Evolutionary conservation across 2,113 vertebrate species (phyloP).

Genomic region (Chionomys nivalis): DNA sequence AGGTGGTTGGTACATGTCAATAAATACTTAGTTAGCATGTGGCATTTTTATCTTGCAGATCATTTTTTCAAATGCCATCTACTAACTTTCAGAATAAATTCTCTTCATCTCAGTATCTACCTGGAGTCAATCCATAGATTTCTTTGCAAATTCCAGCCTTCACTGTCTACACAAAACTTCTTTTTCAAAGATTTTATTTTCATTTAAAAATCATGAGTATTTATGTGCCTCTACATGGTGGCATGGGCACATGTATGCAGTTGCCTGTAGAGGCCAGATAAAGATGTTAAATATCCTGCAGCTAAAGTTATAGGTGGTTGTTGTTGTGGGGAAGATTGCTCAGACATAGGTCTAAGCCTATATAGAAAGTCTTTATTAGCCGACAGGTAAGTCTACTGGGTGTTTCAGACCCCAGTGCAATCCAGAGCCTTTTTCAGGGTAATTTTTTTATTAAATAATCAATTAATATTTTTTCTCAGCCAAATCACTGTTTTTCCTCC

Average conservation of each 20-base stretch:
- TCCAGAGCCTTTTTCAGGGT: neutral
- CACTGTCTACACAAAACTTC: neutral
- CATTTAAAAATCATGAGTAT: neutral
- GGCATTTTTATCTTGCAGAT: slow-evolving; percentile 61
- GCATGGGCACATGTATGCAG: neutral
- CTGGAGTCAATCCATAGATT: neutral
- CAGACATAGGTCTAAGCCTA: neutral
- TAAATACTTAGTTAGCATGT: slow-evolving; percentile 58
- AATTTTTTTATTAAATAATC: neutral
- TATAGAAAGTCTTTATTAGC: neutral
- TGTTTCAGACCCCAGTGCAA: neutral
- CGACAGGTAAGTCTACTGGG: neutral
- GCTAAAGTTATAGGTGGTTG: neutral
- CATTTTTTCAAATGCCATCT: neutral
- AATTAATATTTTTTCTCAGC: neutral
- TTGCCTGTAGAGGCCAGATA: neutral
- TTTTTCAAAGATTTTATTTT: neutral
- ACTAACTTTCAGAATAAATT: slow-evolving; percentile 43
- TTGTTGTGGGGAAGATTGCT: neutral
- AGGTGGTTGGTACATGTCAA: slow-evolving; percentile 57
- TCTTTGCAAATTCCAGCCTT: slow-evolving; percentile 10
- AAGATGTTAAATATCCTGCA: neutral
- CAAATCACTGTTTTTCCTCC: neutral
- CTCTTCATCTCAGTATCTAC: neutral
- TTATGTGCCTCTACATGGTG: neutral